phyloP scores from a whole-genome alignment of 1,140 invertebrate species.

The Saxidomus purpurata region DNA sequence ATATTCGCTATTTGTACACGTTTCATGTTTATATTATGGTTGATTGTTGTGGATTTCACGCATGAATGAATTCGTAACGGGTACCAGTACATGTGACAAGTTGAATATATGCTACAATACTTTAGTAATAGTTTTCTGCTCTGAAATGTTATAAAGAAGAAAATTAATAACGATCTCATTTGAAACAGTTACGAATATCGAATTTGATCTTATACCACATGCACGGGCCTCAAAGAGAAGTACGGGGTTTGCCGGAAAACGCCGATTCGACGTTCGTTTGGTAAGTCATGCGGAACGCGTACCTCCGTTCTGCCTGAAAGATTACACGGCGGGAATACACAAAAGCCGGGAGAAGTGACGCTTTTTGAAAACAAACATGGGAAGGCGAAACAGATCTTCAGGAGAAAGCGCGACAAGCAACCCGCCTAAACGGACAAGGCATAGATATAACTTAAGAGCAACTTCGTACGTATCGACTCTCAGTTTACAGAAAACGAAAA shows the following conservation, averaged over 20 bases:
- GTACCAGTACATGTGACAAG: too few relatives aligned
- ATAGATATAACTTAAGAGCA: slow-evolving; percentile 38
- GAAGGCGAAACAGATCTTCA: slow-evolving; percentile 10
- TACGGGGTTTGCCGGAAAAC: background rate
- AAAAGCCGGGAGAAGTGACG: background rate
- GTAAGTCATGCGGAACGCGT: background rate
- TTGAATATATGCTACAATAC: too few relatives aligned
- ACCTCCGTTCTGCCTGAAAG: background rate
- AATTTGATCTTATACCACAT: too few relatives aligned
- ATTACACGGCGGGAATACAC: slow-evolving; percentile 45
- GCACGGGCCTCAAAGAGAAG: background rate
- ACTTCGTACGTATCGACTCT: slow-evolving; percentile 22
- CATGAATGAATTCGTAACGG: too few relatives aligned
- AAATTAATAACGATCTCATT: too few relatives aligned
- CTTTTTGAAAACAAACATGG: slow-evolving; percentile 27
- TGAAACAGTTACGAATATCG: too few relatives aligned
- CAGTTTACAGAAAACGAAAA: background rate
- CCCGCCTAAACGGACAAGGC: slow-evolving; percentile 30
- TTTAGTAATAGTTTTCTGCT: too few relatives aligned
- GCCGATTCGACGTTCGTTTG: background rate
- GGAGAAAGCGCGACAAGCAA: slow-evolving; percentile 11
- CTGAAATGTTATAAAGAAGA: too few relatives aligned
- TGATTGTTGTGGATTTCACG: too few relatives aligned
- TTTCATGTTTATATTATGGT: too few relatives aligned
- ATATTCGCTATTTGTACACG: too few relatives aligned